A percentile compares a stretch with the other conserved stretches of the same genome.
Conservation (phyloP, 92 coral and sea anemone species). For the Pocillopora meandrina region DNA sequence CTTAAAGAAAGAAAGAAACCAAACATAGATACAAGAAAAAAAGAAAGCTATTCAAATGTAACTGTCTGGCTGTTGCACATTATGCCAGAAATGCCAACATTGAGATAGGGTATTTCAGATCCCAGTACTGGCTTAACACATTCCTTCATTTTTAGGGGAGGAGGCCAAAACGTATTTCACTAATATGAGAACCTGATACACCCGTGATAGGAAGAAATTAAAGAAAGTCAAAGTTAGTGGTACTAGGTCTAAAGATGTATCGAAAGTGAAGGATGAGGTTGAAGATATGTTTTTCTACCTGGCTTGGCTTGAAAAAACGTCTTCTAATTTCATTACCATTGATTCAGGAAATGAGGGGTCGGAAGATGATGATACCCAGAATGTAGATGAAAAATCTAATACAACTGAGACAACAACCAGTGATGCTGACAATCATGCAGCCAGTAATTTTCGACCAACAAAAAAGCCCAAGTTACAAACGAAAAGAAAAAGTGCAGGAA, state of each 20-base stretch:
- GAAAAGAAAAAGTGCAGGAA: not conserved
- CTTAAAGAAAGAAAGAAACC: not conserved
- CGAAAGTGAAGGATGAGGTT: conserved; percentile 52
- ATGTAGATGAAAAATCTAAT: conserved; percentile 36
- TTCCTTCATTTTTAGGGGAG: conserved; percentile 49
- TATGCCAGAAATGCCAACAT: not conserved
- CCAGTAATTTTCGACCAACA: conserved; percentile 29
- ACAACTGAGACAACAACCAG: conserved; percentile 15
- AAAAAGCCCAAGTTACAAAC: conserved; percentile 28
- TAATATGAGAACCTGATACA: conserved; percentile 64
- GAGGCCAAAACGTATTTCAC: conserved; percentile 56
- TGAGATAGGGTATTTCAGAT: not conserved
- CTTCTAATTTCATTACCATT: conserved; percentile 34
- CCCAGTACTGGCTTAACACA: not conserved
- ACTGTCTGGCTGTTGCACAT: not conserved
- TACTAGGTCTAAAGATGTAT: conserved; percentile 55
- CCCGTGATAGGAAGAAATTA: conserved; percentile 63
- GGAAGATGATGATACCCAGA: conserved; percentile 30
- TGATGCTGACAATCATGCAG: conserved; percentile 31
- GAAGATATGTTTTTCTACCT: conserved; percentile 54
- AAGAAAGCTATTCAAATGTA: not conserved
- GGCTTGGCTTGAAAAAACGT: conserved; percentile 69
- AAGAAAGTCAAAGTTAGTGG: conserved; percentile 55
- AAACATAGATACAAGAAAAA: no score
- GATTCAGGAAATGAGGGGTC: conserved; percentile 34